phyloP scores from a whole-genome alignment of 2,113 vertebrate species.

The Apaloderma vittatum region DNA sequence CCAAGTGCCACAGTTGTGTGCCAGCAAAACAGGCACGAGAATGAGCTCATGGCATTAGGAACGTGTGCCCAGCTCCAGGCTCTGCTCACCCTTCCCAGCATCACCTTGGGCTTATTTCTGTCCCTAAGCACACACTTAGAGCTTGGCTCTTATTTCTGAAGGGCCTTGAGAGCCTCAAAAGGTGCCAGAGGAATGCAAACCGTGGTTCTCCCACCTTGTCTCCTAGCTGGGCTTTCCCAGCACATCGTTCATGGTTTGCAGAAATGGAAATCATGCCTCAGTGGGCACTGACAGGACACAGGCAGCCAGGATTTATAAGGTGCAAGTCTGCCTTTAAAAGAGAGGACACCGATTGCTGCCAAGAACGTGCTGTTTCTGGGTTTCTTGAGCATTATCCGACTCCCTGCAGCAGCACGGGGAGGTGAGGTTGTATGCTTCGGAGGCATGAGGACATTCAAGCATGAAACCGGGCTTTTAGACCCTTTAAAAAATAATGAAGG shows the following conservation, averaged over 20 bases:
- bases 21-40: neutral
- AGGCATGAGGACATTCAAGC: neutral
- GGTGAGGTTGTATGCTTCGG: neutral
- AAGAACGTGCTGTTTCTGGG: neutral
- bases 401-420: neutral
- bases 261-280: neutral
- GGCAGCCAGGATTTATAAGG: neutral
- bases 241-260: fast-evolving
- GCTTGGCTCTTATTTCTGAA: neutral
- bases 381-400: neutral
- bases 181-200: neutral
- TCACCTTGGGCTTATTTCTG: neutral
- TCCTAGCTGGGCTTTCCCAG: neutral
- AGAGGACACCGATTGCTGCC: neutral
- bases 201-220: fast-evolving
- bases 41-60: neutral
- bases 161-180: neutral
- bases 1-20: neutral
- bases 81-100: neutral
- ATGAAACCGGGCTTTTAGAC: neutral
- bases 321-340: neutral
- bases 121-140: neutral
- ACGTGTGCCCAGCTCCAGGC: neutral
- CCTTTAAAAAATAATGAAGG: neutral
- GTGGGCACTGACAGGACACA: neutral